Base-by-base conservation (phyloP, 2,113 vertebrate species). In the Nymphicus hollandicus region DNA sequence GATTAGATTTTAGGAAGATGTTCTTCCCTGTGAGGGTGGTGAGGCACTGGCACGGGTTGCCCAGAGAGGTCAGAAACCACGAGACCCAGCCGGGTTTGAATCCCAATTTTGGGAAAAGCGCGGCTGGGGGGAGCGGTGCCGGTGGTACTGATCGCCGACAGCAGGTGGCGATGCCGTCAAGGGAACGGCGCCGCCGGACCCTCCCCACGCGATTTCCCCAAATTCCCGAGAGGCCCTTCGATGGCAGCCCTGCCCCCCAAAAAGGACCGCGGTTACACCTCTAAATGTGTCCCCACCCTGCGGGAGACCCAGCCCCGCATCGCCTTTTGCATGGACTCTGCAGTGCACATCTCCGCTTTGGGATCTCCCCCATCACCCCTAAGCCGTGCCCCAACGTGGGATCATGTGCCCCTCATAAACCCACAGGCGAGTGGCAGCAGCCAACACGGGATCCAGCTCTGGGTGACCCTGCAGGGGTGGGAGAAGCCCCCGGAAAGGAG, bases 101-200 rank as follows among this genome's bases (percentile, higher is more conserved):
- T 3, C 11, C 63, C 0, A 5, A 14, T 41, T 68, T 44, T 4
- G 47, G 63, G 64, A 22, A 1, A 20, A 76, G 8, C 4, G 20
- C 6, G 13, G 10, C 43, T 0, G 7, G 37, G 25, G 18, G 28
- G 60, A 37, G 46, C 28, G 23, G 64, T 77, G 41, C 28, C 11
- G 33, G 73, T 25, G 18, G 35, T 81, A 13, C 25, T 4, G 9
- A 1, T 1, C 0, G 7, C 1, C 3, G 72, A 22, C 97, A 50
- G 88, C 96, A 98, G 98, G 91, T 95, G 98, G 97, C 95, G 92
- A 90, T 92, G 84, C 35, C 37, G 20, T 78, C 89, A 93, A 25
- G 92, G 76, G 86, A 95, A 94, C 91, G 15, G 79, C 28, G 0
- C 29, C 35, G 24, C 8, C 9, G 4, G 46, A 46, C 46, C 46